Evolutionary conservation across 23 tunicate genomes (phyloP), one percentile per base, ranked within the genome.

Genomic region (Halocynthia roretzi): DNA sequence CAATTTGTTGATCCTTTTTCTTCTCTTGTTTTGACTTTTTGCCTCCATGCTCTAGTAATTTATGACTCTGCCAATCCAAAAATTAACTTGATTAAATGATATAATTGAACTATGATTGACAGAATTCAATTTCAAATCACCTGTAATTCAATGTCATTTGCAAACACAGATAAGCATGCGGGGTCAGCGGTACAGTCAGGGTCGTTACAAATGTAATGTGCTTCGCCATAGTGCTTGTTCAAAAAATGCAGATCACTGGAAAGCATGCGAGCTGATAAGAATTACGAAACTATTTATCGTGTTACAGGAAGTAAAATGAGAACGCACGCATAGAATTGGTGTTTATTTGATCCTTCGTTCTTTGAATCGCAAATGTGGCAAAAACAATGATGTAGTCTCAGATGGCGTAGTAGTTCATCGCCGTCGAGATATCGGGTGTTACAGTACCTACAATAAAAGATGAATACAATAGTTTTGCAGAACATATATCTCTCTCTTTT

Each of bases 351-450:
- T 54, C 76, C 83, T 17, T 79, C 54, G 77, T 81, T 67, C 8
- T 50, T 72, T 54, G 74, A 22, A 54, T 63, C 76, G 61, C 95
- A 88, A 8, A 88, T 21, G 20, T 77, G 72, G 64, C 95, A 88
- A 6, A 84, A 83, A 60, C 76, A 83, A 72, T 88, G 95, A 50
- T 88, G 80, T 76, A 54, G 76, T 10, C 67, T 71, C 0, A 88
- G 72, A 67, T 88, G 95, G 8, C 95, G 84, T 7, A 78, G 62
- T 19, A 88, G 81, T 66, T 83, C 95, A 73, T 88, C 95, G 5
- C 58, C 55, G 68, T 88, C 95, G 82, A 83, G 55, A 52, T 83
- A 88, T 23, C 95, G 84, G 17, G 50, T 31, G 20, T 83, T 22
- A 53, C 95, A 88, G 68, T 83, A 88, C 76, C 95, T 87, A 53